Percentiles rank a stretch among this genome's conserved stretches.
phyloP scores from a whole-genome alignment of 2,797 vertebrate genomes.

The Meriones psammophilus region DNA sequence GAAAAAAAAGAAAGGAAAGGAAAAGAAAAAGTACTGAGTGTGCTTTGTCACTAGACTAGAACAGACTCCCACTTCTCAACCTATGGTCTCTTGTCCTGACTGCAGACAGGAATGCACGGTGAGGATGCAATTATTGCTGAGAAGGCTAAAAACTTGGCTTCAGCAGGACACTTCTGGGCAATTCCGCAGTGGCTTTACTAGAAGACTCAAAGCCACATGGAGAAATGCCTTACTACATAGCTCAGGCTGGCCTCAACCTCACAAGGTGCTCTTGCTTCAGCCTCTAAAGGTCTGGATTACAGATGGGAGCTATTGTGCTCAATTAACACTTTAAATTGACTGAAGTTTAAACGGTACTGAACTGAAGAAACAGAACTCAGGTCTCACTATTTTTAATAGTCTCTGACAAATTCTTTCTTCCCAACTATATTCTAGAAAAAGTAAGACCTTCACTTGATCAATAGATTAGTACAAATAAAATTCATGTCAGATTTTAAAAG shows the following conservation, averaged over 20 bases:
- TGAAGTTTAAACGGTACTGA: constrained; percentile 22
- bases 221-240: neutral
- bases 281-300: neutral
- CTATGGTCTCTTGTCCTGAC: neutral
- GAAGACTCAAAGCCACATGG: neutral
- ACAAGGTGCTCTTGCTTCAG: neutral
- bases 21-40: neutral
- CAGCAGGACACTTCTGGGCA: neutral
- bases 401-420: constrained; percentile 34
- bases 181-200: neutral
- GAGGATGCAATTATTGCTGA: neutral
- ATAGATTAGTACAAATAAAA: constrained; percentile 45
- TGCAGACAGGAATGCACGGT: neutral
- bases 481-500: constrained; percentile 56
- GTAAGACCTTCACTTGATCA: neutral
- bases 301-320: neutral
- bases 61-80: neutral
- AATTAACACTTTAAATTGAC: constrained; percentile 7
- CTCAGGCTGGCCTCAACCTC: neutral
- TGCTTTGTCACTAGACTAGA: neutral
- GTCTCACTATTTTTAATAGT: neutral
- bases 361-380: constrained; percentile 18
- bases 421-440: constrained; percentile 47
- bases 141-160: neutral
- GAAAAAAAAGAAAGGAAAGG: no score